A percentile compares a stretch with the other conserved stretches of the same genome.
phyloP scores from a whole-genome alignment of 2,797 vertebrate genomes.

The Enteromius viviparus region DNA sequence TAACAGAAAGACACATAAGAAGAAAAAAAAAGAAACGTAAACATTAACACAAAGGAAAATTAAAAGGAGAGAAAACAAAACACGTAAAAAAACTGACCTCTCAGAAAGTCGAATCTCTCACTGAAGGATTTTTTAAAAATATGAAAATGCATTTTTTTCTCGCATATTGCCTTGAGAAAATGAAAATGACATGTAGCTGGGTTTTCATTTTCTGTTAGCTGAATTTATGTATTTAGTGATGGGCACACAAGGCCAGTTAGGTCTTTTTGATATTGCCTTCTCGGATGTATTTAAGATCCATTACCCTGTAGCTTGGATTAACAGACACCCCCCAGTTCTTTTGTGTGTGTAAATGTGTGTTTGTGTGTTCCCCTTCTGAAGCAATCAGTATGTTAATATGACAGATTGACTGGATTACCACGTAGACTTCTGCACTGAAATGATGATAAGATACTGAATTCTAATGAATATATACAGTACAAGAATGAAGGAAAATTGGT shows the following conservation, averaged over 20 bases:
- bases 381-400: slow-evolving; percentile 66
- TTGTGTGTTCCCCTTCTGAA: slow-evolving; percentile 54
- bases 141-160: not conserved
- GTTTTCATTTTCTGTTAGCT: slow-evolving; percentile 33
- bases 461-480: slow-evolving; percentile 38
- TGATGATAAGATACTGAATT: slow-evolving; percentile 40
- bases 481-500: slow-evolving; percentile 27
- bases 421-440: slow-evolving; percentile 56
- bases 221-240: slow-evolving; percentile 49
- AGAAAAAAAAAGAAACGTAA: slow-evolving; percentile 19
- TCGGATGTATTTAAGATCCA: slow-evolving; percentile 82
- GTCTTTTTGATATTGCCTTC: slow-evolving; percentile 67
- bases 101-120: slow-evolving; percentile 2
- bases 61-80: not conserved
- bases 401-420: slow-evolving; percentile 62
- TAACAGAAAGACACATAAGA: not conserved
- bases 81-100: not conserved
- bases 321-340: slow-evolving; percentile 43
- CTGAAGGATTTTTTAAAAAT: not conserved
- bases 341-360: slow-evolving; percentile 53
- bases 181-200: slow-evolving; percentile 16
- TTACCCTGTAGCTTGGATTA: slow-evolving; percentile 82
- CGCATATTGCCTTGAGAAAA: slow-evolving; percentile 2
- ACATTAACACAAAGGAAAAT: not conserved
- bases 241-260: slow-evolving; percentile 23